phyloP scores from a whole-genome alignment of 2,113 vertebrate genomes.

The Calonectris borealis region DNA sequence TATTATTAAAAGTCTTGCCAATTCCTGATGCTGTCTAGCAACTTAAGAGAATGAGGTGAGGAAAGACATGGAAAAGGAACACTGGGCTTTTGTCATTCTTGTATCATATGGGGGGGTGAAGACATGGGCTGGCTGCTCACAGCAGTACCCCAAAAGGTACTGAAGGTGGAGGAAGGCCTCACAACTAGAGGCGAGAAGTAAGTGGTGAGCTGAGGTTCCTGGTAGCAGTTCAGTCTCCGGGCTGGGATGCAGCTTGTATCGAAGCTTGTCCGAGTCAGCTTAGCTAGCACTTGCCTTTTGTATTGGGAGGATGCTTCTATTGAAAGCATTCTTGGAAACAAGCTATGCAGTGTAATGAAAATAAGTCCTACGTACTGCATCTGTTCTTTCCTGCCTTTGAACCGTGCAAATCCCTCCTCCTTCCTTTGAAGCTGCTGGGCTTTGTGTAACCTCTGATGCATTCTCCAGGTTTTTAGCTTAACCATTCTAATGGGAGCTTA shows the following conservation, averaged over 20 bases:
- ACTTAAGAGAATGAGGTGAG: slow-evolving; percentile 1
- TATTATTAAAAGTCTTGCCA: slow-evolving; percentile 43
- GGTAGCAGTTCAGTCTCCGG: not conserved
- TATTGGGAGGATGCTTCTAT: not conserved
- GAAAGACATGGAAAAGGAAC: not conserved
- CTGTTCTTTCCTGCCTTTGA: slow-evolving; percentile 59
- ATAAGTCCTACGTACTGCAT: not conserved
- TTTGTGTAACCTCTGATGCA: slow-evolving; percentile 4
- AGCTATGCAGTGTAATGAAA: slow-evolving; percentile 4
- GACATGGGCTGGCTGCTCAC: not conserved
- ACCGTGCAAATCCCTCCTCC: slow-evolving; percentile 7
- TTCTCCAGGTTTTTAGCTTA: slow-evolving; percentile 42
- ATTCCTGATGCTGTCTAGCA: slow-evolving; percentile 44
- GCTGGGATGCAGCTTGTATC: not conserved
- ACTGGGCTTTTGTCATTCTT: not conserved
- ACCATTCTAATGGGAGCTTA: not conserved
- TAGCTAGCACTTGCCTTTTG: not conserved
- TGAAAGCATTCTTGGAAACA: slow-evolving; percentile 50
- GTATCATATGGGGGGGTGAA: not conserved
- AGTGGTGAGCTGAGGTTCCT: not conserved
- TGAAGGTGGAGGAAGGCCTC: not conserved
- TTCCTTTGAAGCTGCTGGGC: slow-evolving; percentile 39
- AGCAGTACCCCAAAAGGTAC: not conserved
- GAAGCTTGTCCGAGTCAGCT: not conserved
- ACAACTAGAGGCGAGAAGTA: not conserved